Base-by-base conservation (phyloP, 2,113 vertebrate genomes). In the Caloenas nicobarica region DNA sequence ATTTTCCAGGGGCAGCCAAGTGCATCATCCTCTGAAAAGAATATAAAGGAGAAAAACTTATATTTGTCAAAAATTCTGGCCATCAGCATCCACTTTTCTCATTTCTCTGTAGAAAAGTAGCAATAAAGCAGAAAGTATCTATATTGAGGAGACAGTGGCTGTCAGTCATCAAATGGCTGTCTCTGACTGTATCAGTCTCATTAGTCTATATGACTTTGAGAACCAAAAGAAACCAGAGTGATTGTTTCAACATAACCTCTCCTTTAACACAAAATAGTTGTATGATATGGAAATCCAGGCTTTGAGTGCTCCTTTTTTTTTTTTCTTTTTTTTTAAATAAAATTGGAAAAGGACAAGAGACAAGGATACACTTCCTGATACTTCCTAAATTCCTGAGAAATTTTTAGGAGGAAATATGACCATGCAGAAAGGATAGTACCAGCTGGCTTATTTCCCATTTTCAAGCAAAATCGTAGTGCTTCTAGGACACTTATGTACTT, bases 1-100 rank as follows among this genome's bases (percentile, higher is more conserved):
- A 93, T 97, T 96, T 97, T 89, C 82, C 91, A 82, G 85, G 60
- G 91, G 81, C 93, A 97, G 62, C 61, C 81, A 93, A 96, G 94
- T 95, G 95, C 73, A 95, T 92, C 94, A 91, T 64, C 87, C 83
- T 83, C 88, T 94, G 86, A 84, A 92, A 93, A 91, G 81, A 48
- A 74, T 57, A 90, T 90, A 95, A 94, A 88, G 61, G 40, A 89
- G 28, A 12, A 89, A 93, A 95, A 38, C 77, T 82, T 92, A 72
- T 69, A 58, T 89, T 86, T 82, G 83, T 84, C 36, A 78, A 81
- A 93, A 89, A 54, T 24, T 29, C 65, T 58, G 25, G 68, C 66
- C 10, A 22, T 50, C 82, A 77, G 31, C 3, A 2, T 64, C 51
- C 14, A 53, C 51, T 91, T 94, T 83, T 86, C 68, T 89, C 56